phyloP scores from a whole-genome alignment of 2,113 vertebrate species.

The Arothron firmamentum region DNA sequence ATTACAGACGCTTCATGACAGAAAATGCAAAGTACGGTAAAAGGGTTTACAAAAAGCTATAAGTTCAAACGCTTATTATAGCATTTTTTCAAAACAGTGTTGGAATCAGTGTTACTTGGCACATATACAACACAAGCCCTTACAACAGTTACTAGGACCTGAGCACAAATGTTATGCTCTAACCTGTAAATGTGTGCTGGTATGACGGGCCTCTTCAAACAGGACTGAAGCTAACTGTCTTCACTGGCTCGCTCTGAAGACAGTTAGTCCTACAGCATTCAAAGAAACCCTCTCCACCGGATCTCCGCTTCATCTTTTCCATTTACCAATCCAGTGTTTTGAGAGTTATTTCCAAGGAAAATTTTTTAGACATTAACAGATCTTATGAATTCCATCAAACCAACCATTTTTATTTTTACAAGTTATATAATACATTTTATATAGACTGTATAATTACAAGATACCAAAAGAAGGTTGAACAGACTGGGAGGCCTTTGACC shows the following conservation, averaged over 20 bases:
- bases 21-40: not conserved
- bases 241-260: not conserved
- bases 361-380: conserved; percentile 25
- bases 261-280: conserved; percentile 2
- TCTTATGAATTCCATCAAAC: conserved; percentile 31
- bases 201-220: too few relatives aligned
- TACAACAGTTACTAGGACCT: too few relatives aligned
- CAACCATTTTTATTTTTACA: conserved; percentile 24
- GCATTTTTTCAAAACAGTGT: too few relatives aligned
- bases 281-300: conserved; percentile 9
- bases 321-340: conserved; percentile 16
- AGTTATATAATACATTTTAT: not conserved
- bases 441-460: conserved; percentile 25
- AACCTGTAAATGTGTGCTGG: too few relatives aligned
- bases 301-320: conserved; percentile 16
- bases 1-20: too few relatives aligned
- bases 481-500: conserved; percentile 15
- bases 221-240: too few relatives aligned
- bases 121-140: too few relatives aligned
- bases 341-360: conserved; percentile 20
- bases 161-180: too few relatives aligned
- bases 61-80: not conserved
- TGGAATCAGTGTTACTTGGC: too few relatives aligned
- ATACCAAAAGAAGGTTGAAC: conserved; percentile 27
- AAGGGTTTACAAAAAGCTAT: not conserved